These are phyloP conservation scores for Pelusios castaneus DNA, from an alignment of 2,113 vertebrate genomes.

Conservation along the genomic window DNA sequence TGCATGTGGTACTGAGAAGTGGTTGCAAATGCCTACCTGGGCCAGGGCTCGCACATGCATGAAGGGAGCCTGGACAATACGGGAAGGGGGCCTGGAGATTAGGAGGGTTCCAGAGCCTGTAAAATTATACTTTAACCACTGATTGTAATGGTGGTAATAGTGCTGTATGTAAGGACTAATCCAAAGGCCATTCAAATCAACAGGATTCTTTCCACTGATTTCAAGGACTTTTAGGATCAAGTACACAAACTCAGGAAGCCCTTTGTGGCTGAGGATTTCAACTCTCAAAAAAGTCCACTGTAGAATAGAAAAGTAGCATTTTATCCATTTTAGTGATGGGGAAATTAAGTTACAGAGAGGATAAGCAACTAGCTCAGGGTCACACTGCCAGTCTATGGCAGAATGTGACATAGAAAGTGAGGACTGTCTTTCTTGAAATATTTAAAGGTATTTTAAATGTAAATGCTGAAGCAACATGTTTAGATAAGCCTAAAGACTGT, in stretches of 20 bases:
- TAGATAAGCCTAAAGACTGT: background rate
- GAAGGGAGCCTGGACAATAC: too few relatives aligned
- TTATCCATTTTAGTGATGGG: background rate
- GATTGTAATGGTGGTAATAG: background rate
- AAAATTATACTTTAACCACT: too few relatives aligned
- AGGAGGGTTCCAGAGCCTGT: too few relatives aligned
- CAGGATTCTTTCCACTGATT: background rate
- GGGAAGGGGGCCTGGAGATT: too few relatives aligned
- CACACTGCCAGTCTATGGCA: background rate
- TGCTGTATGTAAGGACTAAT: background rate
- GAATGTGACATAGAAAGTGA: background rate
- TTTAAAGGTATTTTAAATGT: background rate
- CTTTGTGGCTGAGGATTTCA: background rate
- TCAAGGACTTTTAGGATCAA: background rate
- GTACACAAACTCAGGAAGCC: background rate
- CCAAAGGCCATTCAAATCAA: background rate
- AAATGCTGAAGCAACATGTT: background rate
- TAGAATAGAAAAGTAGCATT: background rate
- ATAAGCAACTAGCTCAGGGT: background rate
- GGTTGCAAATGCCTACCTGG: too few relatives aligned
- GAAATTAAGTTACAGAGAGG: background rate
- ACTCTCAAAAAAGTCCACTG: conserved; percentile 15
- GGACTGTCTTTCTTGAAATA: fast-evolving
- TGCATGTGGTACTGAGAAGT: too few relatives aligned
- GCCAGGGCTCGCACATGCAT: too few relatives aligned